These are phyloP conservation scores for Eulemur rubriventer DNA, from an alignment of 2,797 vertebrate genomes.

Conservation along the genomic window DNA sequence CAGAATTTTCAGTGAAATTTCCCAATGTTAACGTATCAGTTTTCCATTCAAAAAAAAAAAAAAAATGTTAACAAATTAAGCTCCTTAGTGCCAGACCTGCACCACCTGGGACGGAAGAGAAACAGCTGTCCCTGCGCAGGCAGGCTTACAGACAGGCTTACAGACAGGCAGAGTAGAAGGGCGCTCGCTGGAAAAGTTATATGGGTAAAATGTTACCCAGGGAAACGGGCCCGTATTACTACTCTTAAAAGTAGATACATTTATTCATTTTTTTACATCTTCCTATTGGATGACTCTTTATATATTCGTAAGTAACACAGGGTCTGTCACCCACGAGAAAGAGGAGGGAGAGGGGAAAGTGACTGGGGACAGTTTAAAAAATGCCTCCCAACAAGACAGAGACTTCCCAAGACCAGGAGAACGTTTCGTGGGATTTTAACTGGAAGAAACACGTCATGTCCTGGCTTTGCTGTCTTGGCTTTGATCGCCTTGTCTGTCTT, in stretches of 20 bases:
- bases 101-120: neutral
- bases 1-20: neutral
- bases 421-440: neutral
- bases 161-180: too few relatives aligned
- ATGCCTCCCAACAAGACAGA: neutral
- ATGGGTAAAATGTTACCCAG: neutral
- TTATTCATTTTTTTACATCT: neutral
- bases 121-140: neutral
- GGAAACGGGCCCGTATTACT: too few relatives aligned
- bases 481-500: neutral
- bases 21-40: neutral
- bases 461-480: neutral
- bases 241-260: too few relatives aligned
- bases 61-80: neutral
- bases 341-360: neutral
- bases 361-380: neutral
- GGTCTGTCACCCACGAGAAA: neutral
- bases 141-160: neutral
- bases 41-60: neutral
- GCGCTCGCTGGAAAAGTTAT: neutral
- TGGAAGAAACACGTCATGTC: neutral
- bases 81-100: neutral
- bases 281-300: neutral
- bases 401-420: neutral
- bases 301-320: neutral